Conservation (phyloP, 1,140 invertebrate species). For the Trialeurodes vaporariorum region DNA sequence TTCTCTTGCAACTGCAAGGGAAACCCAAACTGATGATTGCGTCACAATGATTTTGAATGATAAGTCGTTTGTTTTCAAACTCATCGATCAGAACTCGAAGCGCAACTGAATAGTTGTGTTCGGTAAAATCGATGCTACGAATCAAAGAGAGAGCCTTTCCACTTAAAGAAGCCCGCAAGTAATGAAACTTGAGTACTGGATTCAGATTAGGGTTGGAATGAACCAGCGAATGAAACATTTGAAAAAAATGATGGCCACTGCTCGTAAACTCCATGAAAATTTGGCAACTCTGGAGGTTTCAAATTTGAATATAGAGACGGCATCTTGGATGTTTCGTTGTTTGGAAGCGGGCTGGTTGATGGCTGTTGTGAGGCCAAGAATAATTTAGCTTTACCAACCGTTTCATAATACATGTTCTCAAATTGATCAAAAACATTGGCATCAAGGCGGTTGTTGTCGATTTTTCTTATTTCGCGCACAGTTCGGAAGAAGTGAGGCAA, state of each 20-base stretch:
- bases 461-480: background rate
- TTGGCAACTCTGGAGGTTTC: background rate
- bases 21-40: background rate
- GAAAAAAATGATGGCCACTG: background rate
- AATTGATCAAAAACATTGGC: background rate
- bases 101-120: background rate
- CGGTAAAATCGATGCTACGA: background rate
- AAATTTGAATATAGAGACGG: background rate
- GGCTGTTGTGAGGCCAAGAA: background rate
- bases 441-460: background rate
- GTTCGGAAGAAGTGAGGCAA: background rate
- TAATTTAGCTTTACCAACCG: background rate
- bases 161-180: background rate
- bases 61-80: background rate
- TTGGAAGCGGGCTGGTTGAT: background rate
- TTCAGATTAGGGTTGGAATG: background rate
- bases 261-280: background rate
- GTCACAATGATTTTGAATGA: background rate
- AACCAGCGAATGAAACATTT: background rate
- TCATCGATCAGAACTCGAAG: background rate
- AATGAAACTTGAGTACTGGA: background rate
- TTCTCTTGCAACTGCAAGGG: background rate
- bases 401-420: background rate
- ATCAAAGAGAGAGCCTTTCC: background rate
- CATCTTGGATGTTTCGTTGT: background rate